Percentiles rank a stretch among this genome's conserved stretches.
Evolutionary conservation across 2,797 vertebrate genomes (phyloP).

Genomic region (Tokudaia muenninki): DNA sequence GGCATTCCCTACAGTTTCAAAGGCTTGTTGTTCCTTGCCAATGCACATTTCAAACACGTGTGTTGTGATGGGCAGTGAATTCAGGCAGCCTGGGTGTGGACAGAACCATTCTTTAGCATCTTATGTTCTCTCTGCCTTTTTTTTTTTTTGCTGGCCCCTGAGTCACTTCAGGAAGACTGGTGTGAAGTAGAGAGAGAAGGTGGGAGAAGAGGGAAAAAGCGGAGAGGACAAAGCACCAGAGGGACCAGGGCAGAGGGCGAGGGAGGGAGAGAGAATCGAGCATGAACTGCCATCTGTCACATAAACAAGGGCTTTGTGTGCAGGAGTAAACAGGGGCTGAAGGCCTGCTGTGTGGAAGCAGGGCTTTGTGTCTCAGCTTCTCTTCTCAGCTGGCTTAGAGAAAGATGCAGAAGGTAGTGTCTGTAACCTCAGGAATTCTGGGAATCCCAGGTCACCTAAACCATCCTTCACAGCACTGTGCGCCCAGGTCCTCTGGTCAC

Average conservation of each 20-base stretch:
- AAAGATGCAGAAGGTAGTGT: slow-evolving; percentile 60
- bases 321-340: slow-evolving; percentile 74
- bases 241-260: not conserved
- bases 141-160: not conserved
- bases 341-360: slow-evolving; percentile 70
- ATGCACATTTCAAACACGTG: not conserved
- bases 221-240: slow-evolving; percentile 41
- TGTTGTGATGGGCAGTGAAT: not conserved
- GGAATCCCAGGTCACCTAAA: slow-evolving; percentile 56
- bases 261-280: not conserved
- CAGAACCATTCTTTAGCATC: not conserved
- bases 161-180: not conserved
- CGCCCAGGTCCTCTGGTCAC: not conserved
- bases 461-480: not conserved
- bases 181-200: slow-evolving; percentile 19
- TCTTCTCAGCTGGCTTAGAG: slow-evolving; percentile 45
- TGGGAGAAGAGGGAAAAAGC: not conserved
- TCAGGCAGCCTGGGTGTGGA: fast-evolving
- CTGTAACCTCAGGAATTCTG: slow-evolving; percentile 64
- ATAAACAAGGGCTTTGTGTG: slow-evolving; percentile 81
- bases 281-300: slow-evolving; percentile 64
- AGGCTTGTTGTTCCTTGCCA: slow-evolving; percentile 13
- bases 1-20: slow-evolving; percentile 6
- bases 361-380: slow-evolving; percentile 62
- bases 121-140: not conserved